These are phyloP conservation scores for Andrena camellia DNA, from an alignment of 2,888 invertebrate species.

Conservation along the genomic window DNA sequence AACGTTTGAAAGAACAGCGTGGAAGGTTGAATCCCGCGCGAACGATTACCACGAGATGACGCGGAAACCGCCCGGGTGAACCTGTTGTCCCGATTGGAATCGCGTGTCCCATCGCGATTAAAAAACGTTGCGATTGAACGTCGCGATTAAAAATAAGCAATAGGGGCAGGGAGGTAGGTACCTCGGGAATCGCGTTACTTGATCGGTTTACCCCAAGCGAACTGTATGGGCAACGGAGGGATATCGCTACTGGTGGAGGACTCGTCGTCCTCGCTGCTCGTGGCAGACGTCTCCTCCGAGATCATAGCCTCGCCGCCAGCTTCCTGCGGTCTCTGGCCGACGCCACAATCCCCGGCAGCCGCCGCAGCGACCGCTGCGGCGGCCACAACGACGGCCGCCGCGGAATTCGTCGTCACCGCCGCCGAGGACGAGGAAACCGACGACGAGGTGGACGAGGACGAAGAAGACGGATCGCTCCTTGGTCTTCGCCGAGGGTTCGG, in stretches of 20 bases:
- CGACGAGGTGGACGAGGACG: slow-evolving; percentile 70
- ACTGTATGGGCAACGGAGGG: slow-evolving; percentile 77
- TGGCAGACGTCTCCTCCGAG: slow-evolving; percentile 86
- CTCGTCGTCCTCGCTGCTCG: slow-evolving; percentile 83
- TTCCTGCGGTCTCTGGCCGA: slow-evolving; percentile 87
- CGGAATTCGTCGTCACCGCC: slow-evolving; percentile 60
- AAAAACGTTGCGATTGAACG: slow-evolving; percentile 6
- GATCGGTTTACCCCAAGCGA: slow-evolving; percentile 71
- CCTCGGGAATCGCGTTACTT: slow-evolving; percentile 63
- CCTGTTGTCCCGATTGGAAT: slow-evolving; percentile 20
- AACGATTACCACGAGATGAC: slow-evolving; percentile 19
- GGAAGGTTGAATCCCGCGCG: slow-evolving; percentile 17
- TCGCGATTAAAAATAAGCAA: slow-evolving; percentile 31
- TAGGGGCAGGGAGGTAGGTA: neutral
- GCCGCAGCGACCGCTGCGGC: slow-evolving; percentile 83
- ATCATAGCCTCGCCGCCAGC: slow-evolving; percentile 90
- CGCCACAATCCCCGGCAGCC: slow-evolving; percentile 78
- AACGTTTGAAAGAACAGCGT: slow-evolving; percentile 20
- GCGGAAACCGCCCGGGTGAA: slow-evolving; percentile 17
- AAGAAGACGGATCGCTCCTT: slow-evolving; percentile 76
- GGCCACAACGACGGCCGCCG: slow-evolving; percentile 78
- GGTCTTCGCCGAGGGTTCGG: slow-evolving; percentile 78
- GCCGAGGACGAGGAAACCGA: slow-evolving; percentile 62
- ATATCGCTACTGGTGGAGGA: slow-evolving; percentile 83
- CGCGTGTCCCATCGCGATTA: slow-evolving; percentile 37